phyloP scores from a whole-genome alignment of 2,797 vertebrate genomes.

The Brachyrhaphis roseni region DNA sequence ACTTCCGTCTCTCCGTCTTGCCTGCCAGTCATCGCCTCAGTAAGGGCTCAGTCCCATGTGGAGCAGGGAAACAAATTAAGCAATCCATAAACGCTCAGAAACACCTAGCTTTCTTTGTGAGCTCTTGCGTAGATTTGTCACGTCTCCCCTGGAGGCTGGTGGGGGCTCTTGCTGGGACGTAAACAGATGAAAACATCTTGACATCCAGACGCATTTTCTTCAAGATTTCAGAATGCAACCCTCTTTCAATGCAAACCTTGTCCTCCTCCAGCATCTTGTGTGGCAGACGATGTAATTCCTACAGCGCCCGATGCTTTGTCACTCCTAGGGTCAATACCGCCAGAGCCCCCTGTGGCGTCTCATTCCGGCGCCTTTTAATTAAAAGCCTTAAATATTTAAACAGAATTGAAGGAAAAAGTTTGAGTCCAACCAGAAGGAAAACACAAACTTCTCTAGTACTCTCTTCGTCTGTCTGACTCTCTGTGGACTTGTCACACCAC shows the following conservation, averaged over 20 bases:
- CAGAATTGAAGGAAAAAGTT: slow-evolving; percentile 70
- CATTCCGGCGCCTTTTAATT: slow-evolving; percentile 76
- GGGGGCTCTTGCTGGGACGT: slow-evolving; percentile 33
- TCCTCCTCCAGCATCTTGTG: background rate
- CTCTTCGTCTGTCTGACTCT: slow-evolving; percentile 36
- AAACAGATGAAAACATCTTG: slow-evolving; percentile 62
- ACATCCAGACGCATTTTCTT: slow-evolving; percentile 34
- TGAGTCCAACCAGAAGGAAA: slow-evolving; percentile 37
- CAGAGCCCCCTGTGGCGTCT: slow-evolving; percentile 52
- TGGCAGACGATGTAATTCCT: slow-evolving; percentile 23
- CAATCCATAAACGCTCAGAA: slow-evolving; percentile 52
- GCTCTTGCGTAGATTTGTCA: slow-evolving; percentile 41
- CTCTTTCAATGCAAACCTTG: too few relatives aligned
- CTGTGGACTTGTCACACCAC: background rate
- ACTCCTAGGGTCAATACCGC: slow-evolving; percentile 68
- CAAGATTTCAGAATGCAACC: slow-evolving; percentile 21
- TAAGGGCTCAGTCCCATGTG: slow-evolving; percentile 42
- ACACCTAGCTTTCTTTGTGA: slow-evolving; percentile 45
- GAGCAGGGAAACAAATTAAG: slow-evolving; percentile 64
- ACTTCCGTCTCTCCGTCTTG: slow-evolving; percentile 11
- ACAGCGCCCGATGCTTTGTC: slow-evolving; percentile 50
- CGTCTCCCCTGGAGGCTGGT: slow-evolving; percentile 33
- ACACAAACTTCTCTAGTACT: slow-evolving; percentile 42
- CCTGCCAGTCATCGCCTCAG: slow-evolving; percentile 60
- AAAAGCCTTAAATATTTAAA: slow-evolving; percentile 78